Evolutionary conservation across 2,888 invertebrate genomes (phyloP).

Genomic region (Tupiocoris notatus): DNA sequence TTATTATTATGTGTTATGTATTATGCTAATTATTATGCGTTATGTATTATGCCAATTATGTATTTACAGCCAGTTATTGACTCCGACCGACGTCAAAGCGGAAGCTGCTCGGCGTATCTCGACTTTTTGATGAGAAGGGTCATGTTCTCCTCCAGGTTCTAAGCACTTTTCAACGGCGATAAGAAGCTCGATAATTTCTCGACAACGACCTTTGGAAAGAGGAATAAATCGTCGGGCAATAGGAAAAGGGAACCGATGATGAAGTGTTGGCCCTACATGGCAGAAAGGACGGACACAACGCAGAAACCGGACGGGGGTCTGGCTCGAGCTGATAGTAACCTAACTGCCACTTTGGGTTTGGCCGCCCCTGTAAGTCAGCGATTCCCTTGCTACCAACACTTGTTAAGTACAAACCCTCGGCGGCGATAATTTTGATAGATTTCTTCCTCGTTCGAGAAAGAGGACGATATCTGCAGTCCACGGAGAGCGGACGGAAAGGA

Average conservation of each 20-base stretch:
- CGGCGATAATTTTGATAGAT: conserved; percentile 32
- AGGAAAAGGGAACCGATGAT: conserved; percentile 10
- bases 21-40: no score
- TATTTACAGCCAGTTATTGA: no score
- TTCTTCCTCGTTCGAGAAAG: conserved; percentile 11
- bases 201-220: not conserved
- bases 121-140: not conserved
- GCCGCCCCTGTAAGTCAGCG: not conserved
- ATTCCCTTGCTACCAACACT: not conserved
- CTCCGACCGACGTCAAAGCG: no score
- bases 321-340: conserved; percentile 32
- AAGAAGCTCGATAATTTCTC: conserved; percentile 19
- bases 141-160: not conserved
- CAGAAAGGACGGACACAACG: not conserved
- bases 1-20: no score
- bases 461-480: not conserved
- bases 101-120: no score
- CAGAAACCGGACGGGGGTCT: not conserved
- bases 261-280: not conserved
- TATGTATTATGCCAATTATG: no score
- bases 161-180: not conserved
- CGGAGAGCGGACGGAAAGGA: not conserved
- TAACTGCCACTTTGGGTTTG: conserved; percentile 28
- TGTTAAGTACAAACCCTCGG: conserved; percentile 19
- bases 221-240: conserved; percentile 19